Evolutionary conservation across 2,113 vertebrate genomes (phyloP).

Genomic region (Scophthalmus maximus): DNA sequence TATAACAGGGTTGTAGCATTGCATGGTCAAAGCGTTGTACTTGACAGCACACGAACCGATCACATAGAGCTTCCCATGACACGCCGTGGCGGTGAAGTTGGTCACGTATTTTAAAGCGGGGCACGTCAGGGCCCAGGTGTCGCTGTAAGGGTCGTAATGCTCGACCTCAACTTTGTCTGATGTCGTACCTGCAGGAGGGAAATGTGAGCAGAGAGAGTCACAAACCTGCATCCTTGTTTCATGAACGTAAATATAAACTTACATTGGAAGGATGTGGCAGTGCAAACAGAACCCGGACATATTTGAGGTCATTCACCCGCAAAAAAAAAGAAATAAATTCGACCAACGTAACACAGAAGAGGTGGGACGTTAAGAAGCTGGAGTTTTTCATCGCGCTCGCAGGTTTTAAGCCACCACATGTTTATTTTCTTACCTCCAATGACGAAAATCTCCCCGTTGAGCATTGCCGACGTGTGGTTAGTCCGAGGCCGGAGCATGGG

Average conservation of each 20-base stretch:
- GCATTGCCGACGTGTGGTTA: conserved; percentile 89
- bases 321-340: not conserved
- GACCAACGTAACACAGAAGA: not conserved
- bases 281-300: not conserved
- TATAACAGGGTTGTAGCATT: conserved; percentile 96
- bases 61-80: conserved; percentile 91
- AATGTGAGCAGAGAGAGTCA: not conserved
- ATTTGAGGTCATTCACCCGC: conserved; percentile 6
- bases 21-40: conserved; percentile 94
- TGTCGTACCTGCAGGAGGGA: conserved; percentile 84
- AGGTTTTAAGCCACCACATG: conserved; percentile 34
- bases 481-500: conserved; percentile 94
- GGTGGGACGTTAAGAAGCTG: not conserved
- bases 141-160: conserved; percentile 91
- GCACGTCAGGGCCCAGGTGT: conserved; percentile 87
- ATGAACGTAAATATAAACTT: not conserved
- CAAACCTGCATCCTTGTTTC: not conserved
- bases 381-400: conserved; percentile 35
- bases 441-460: conserved; percentile 96
- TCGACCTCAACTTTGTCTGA: conserved; percentile 90
- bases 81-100: conserved; percentile 90
- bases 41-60: conserved; percentile 96
- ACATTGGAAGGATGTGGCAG: not conserved
- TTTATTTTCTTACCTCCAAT: conserved; percentile 88
- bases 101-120: conserved; percentile 94